Evolutionary conservation across 92 coral and sea anemone species (phyloP), one percentile per base, ranked within the genome.

Genomic region (Epizoanthus fatuus): DNA sequence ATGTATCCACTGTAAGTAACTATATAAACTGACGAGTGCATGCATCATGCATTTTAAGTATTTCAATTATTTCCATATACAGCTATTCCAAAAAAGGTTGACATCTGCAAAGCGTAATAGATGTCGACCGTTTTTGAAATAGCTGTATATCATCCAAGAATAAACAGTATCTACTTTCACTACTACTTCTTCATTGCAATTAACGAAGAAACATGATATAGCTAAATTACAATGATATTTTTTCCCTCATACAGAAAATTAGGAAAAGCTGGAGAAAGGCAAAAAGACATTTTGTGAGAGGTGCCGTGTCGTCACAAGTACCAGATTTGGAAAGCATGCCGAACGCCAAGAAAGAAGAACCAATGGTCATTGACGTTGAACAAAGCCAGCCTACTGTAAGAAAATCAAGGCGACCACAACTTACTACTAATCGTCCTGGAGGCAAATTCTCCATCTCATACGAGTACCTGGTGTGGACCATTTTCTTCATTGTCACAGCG

Each of bases 401-500:
- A 32, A 45, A 22, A 32, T 32, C 6, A 52, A 74, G 4, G 47
- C 32, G 63, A 53, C 12, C 57, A 20, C 44, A 9, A 7, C 76
- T 71, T 37, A 8, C 17, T 55, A 53, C 60, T 20, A 74, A 25
- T 17, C 79, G 79, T 5, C 47, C 79, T 4, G 22, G 63, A 13
- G 51, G 37, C 72, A 66, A 19, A 32, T 37, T 37, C 20, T 66
- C 72, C 16, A 22, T 66, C 72, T 66, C 72, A 0, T 66, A 66
- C 47, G 72, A 66, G 49, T 66, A 66, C 11, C 40, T 66, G 16
- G 72, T 44, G 12, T 69, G 75, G 75, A n/a, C 17, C 47, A 32
- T 87, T 5, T 87, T 87, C 70, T 38, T 73, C 25, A 32, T 32
- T 17, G 44, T 73, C 59, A 88, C 92, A 25, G 45, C 45, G 1